These are phyloP conservation scores for Pagrus major DNA, from an alignment of 2,113 vertebrate species.

Conservation along the genomic window DNA sequence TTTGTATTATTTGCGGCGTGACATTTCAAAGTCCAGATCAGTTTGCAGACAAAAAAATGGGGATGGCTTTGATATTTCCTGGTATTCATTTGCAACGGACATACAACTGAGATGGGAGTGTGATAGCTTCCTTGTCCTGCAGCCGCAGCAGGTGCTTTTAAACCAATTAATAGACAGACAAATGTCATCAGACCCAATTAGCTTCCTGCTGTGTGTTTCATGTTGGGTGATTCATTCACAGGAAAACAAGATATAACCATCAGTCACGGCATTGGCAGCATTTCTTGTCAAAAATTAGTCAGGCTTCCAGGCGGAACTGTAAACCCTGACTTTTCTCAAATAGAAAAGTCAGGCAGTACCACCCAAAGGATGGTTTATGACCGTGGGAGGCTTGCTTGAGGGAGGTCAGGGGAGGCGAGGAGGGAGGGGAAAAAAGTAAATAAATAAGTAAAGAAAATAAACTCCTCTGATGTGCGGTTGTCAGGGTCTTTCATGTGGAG, in stretches of 20 bases:
- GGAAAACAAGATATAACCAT: slow-evolving; percentile 47
- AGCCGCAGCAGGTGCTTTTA: slow-evolving; percentile 74
- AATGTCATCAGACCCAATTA: slow-evolving; percentile 78
- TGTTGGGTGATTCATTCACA: slow-evolving; percentile 53
- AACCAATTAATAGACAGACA: slow-evolving; percentile 74
- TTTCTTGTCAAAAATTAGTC: slow-evolving; percentile 32
- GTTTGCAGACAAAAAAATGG: not conserved
- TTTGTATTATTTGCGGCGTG: slow-evolving; percentile 23
- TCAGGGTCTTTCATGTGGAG: slow-evolving; percentile 80
- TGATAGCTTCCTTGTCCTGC: slow-evolving; percentile 42
- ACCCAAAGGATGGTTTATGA: slow-evolving; percentile 67
- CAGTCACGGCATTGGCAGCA: slow-evolving; percentile 3
- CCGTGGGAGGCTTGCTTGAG: slow-evolving; percentile 64
- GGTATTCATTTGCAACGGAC: slow-evolving; percentile 41
- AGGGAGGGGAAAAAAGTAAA: slow-evolving; percentile 43
- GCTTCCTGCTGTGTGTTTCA: slow-evolving; percentile 62
- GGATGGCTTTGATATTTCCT: slow-evolving; percentile 41
- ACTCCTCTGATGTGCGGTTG: slow-evolving; percentile 73
- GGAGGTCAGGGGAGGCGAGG: slow-evolving; percentile 54
- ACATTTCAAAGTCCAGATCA: slow-evolving; percentile 45
- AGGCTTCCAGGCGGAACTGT: not conserved
- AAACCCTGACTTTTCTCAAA: slow-evolving; percentile 48
- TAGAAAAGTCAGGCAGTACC: slow-evolving; percentile 32
- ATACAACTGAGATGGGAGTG: slow-evolving; percentile 25
- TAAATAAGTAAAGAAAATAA: slow-evolving; percentile 79